Base-by-base conservation (phyloP, 2,888 invertebrate species). In the Stegophylla sp. region DNA sequence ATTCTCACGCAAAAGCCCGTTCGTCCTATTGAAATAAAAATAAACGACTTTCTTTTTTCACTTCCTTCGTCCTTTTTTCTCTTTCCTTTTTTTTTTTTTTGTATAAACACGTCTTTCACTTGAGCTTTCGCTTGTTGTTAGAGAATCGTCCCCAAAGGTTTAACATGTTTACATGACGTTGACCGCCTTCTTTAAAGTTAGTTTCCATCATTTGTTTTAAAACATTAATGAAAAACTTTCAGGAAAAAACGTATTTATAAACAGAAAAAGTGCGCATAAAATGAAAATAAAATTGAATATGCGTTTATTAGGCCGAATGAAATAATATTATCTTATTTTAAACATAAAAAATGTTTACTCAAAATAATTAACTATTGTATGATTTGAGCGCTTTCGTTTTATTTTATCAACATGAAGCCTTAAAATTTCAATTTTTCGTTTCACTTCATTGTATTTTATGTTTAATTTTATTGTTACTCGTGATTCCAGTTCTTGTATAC, bases 111-210 rank as follows among this genome's bases (percentile, higher is more conserved):
- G 17, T 75, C 64, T 64, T 75, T 53, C 64, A 43, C 41, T 75
- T 41, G 75, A 66, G 75, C 51, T 51, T 64, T 64, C 41, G 64
- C 41, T 51, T 23, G 51, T 75, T 64, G 51, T 64, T 51, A 34
- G 23, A 64, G 26, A n/a, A 61, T 51, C 51, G 51, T 64, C 75
- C 75, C 75, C 43, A 20, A 75, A 66, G 64, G 75, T 75, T 75
- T 53, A 75, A 75, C 75, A 51, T 53, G 74, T 74, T 63, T 74
- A 63, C 74, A 74, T 13, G 64, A 75, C 64, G 64, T 74, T 74
- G 75, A 75, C 75, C 64, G 75, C 26, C 43, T 45, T 74, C 48
- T 74, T 63, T 59, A 48, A 26, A 43, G 48, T 63, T 51, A 13
- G 63, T 63, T 74, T 23, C 51, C 51, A 34, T 51, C 74, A 34